Conservation (phyloP, 2,113 vertebrate genomes). For the Ascaphus truei region DNA sequence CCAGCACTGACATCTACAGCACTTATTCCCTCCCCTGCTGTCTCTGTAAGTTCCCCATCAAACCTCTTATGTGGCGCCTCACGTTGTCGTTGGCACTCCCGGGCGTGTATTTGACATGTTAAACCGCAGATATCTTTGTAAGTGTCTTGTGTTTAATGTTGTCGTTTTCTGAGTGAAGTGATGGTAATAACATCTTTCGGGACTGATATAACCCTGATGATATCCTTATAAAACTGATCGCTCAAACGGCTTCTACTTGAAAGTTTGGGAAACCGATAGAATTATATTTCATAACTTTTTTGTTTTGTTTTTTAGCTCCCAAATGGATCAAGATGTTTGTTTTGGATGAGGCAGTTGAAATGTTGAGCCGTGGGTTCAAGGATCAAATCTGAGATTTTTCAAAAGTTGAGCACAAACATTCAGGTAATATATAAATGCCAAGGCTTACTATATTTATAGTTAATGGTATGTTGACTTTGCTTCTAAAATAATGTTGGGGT, state of each 20-base stretch:
- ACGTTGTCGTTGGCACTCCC: slow-evolving; percentile 84
- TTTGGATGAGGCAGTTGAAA: slow-evolving; percentile 97
- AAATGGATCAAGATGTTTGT: slow-evolving; percentile 99
- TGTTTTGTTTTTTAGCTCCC: slow-evolving; percentile 61
- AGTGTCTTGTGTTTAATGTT: slow-evolving; percentile 57
- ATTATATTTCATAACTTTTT: background rate
- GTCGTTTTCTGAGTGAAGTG: slow-evolving; percentile 44
- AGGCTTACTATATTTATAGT: background rate
- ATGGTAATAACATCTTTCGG: slow-evolving; percentile 72
- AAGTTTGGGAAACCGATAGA: background rate
- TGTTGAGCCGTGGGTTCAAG: slow-evolving; percentile 97
- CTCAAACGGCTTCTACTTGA: background rate
- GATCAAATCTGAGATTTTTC: slow-evolving; percentile 99
- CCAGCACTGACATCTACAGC: no score
- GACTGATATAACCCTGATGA: slow-evolving; percentile 51
- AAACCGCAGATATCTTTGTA: slow-evolving; percentile 80
- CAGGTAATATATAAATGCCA: slow-evolving; percentile 64
- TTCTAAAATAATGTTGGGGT: no score
- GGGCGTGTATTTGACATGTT: slow-evolving; percentile 85
- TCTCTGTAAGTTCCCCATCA: no score
- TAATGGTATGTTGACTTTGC: no score
- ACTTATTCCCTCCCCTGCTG: no score
- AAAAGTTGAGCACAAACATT: slow-evolving; percentile 94
- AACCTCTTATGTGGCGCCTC: slow-evolving; percentile 79
- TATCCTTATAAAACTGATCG: background rate